Percentiles rank a stretch among this genome's conserved stretches.
Evolutionary conservation across 2,888 invertebrate genomes (phyloP).

Genomic region (Dermolepida albohirtum): DNA sequence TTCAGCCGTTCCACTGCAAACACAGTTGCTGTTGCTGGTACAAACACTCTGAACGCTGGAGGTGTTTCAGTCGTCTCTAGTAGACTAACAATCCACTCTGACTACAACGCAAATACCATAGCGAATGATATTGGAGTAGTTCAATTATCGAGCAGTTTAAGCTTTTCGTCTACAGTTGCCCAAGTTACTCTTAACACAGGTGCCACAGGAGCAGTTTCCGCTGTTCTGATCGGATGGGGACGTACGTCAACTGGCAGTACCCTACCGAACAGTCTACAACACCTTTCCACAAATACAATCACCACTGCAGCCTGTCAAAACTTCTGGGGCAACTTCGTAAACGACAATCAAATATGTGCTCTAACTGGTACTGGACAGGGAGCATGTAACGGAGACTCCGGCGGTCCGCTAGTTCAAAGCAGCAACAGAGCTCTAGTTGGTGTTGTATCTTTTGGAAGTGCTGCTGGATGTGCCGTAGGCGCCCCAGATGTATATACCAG

Average conservation of each 20-base stretch:
- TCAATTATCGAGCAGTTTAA: conserved; percentile 38
- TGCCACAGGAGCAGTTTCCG: conserved; percentile 37
- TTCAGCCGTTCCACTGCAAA: neutral
- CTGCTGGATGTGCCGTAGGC: conserved; percentile 68
- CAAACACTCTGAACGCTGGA: conserved; percentile 64
- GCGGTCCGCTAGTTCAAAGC: conserved; percentile 67
- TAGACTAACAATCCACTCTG: conserved; percentile 63
- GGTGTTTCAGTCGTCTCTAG: conserved; percentile 64
- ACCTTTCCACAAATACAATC: conserved; percentile 67
- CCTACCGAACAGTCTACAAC: conserved; percentile 69
- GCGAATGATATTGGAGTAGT: conserved; percentile 49
- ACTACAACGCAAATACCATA: conserved; percentile 59
- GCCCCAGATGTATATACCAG: conserved; percentile 66
- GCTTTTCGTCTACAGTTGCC: conserved; percentile 43
- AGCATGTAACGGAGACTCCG: conserved; percentile 70
- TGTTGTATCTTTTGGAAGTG: conserved; percentile 67
- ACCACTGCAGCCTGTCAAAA: conserved; percentile 67
- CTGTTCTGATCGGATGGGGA: conserved; percentile 46
- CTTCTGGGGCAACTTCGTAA: conserved; percentile 65
- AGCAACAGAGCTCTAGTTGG: conserved; percentile 62
- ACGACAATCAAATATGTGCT: conserved; percentile 70
- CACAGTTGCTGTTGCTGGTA: conserved; percentile 64
- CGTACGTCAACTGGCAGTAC: conserved; percentile 67
- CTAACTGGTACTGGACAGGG: conserved; percentile 71
- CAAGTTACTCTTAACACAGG: conserved; percentile 36